Evolutionary conservation across 2,113 vertebrate genomes (phyloP), one percentile per base, ranked within the genome.

Genomic region (Neogale vison): DNA sequence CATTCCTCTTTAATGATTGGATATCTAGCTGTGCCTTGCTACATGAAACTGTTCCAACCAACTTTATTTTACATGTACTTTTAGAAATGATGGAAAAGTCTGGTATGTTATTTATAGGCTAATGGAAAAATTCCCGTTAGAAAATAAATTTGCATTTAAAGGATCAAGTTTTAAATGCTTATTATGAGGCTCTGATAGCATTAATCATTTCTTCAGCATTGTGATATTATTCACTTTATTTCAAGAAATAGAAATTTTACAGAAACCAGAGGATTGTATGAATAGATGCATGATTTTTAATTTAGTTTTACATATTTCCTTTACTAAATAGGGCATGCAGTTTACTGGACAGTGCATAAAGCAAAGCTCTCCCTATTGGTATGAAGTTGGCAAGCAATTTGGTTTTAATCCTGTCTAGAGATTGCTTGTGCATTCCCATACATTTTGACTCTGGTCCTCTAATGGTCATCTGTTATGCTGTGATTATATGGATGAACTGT

Each of bases 401-500:
- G 39, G 26, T 96, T 98, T 98, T 97, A 96, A 97, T 98, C 96
- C 63, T 94, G 52, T 96, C 24, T 80, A 96, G 86, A 98, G 84
- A 92, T 84, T 97, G 57, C 15, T 96, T 97, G 31, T 26, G 1
- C 31, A 76, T 92, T 98, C 39, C 71, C 77, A 26, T 95, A 93
- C n/a, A 88, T 96, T 98, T 98, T 61, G 86, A 36, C 65, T 97
- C 93, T 98, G 94, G 97, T 96, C 71, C 36, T 92, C 71, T 97
- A 98, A 98, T 98, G 96, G 93, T 98, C 96, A 97, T 98, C 93
- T 98, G 94, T 95, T 98, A 77, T 92, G 69, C 45, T 94, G 65
- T 98, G 97, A 98, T 98, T 98, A 96, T 87, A 97, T 90, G 81
- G 95, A 98, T 96, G 90, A 98, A 96, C 95, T 98, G 89, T 67